Conservation (phyloP, 1,140 invertebrate species). For the Drosophila rufa region DNA sequence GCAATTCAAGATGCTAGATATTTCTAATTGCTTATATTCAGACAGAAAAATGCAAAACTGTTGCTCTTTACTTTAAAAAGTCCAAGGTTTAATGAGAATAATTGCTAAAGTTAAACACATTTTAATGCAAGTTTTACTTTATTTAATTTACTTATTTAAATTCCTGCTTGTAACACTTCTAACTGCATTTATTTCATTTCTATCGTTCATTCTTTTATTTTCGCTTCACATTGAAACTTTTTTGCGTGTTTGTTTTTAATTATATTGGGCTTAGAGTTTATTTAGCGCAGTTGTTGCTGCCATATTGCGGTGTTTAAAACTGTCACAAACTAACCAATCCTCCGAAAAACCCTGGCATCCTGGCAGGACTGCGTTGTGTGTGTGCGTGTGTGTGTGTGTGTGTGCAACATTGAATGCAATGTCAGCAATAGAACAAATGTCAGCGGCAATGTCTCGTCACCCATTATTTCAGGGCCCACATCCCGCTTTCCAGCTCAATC, state of each 20-base stretch:
- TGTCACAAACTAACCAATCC: constrained; percentile 20
- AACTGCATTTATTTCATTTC: neutral
- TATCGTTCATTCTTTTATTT: neutral
- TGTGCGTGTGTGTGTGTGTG: constrained; percentile 25
- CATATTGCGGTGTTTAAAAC: constrained; percentile 30
- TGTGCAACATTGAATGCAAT: constrained; percentile 53
- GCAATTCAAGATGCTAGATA: neutral
- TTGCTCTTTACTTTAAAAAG: neutral
- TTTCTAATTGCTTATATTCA: neutral
- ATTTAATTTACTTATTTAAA: neutral
- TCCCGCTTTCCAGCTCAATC: constrained; percentile 3
- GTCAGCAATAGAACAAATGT: constrained; percentile 74
- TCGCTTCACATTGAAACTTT: neutral
- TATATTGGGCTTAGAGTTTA: constrained; percentile 29
- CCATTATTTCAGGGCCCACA: constrained; percentile 56
- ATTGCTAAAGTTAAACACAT: too few relatives aligned
- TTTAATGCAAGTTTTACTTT: neutral
- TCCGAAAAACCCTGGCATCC: neutral
- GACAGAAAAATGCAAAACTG: neutral
- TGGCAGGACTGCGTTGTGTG: neutral
- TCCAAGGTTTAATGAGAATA: neutral
- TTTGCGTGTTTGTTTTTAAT: constrained; percentile 41
- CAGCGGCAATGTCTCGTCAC: constrained; percentile 61
- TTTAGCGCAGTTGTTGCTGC: constrained; percentile 29
- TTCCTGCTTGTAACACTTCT: neutral